A percentile compares a stretch with the other conserved stretches of the same genome.
These are phyloP conservation scores for Steinernema khuongi DNA, from an alignment of 1,140 invertebrate genomes.

Conservation along the genomic window DNA sequence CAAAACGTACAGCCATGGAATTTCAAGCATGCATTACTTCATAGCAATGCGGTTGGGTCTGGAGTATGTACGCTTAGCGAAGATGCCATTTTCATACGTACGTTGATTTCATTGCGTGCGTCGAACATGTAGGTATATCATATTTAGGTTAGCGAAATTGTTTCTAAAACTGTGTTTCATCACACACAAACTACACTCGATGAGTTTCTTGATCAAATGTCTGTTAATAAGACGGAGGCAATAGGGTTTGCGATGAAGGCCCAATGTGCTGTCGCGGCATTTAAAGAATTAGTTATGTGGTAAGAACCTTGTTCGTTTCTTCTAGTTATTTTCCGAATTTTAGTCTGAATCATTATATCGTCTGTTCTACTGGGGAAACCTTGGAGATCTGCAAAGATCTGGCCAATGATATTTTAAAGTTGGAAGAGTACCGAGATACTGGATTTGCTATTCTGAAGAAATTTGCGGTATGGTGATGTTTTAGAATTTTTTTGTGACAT, in stretches of 20 bases:
- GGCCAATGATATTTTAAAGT: conserved; percentile 66
- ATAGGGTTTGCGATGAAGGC: conserved; percentile 23
- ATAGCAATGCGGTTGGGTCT: conserved; percentile 30
- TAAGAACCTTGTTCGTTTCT: conserved; percentile 19
- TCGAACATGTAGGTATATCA: neutral
- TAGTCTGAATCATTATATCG: conserved; percentile 15
- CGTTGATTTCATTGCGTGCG: neutral
- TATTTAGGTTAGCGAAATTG: conserved; percentile 50
- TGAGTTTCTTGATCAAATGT: conserved; percentile 79
- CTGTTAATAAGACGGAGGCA: conserved; percentile 75
- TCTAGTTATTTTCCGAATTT: neutral
- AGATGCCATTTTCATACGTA: conserved; percentile 14
- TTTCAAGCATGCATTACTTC: conserved; percentile 33
- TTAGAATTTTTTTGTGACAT: conserved; percentile 7
- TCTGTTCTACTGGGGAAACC: conserved; percentile 67
- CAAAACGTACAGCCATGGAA: neutral
- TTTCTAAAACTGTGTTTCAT: conserved; percentile 74
- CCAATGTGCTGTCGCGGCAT: conserved; percentile 35
- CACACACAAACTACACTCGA: conserved; percentile 85
- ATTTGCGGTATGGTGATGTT: conserved; percentile 25
- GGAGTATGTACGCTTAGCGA: conserved; percentile 34
- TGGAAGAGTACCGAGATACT: conserved; percentile 33
- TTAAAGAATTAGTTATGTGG: conserved; percentile 41
- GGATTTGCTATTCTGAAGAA: conserved; percentile 27
- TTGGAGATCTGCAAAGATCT: conserved; percentile 74